Percentiles rank a stretch among this genome's conserved stretches.
Conservation (phyloP, 2,113 vertebrate genomes). For the Holacanthus passer region DNA sequence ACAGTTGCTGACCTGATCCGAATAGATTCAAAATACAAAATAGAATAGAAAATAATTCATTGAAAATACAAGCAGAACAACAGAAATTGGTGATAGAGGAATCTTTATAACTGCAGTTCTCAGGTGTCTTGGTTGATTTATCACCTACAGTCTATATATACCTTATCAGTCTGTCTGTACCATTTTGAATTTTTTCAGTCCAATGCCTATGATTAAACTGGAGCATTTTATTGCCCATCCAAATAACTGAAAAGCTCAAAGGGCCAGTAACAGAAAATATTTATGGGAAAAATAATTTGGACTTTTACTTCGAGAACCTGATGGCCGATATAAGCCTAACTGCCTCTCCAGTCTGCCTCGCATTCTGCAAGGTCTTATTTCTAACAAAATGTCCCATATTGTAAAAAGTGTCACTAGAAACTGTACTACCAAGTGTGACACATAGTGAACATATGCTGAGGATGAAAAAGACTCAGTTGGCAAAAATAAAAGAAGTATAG, state of each 20-base stretch:
- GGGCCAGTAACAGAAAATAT: background rate
- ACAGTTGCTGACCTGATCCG: background rate
- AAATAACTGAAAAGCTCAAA: background rate
- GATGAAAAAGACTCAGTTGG: background rate
- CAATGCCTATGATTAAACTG: conserved; percentile 3
- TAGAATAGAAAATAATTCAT: no score
- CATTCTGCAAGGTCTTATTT: background rate
- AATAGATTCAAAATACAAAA: background rate
- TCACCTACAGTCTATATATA: no score
- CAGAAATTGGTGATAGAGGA: no score
- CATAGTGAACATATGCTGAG: background rate
- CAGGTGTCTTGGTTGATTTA: no score
- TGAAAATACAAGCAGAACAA: no score
- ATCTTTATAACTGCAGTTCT: no score
- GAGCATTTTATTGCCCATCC: background rate
- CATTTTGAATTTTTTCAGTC: background rate
- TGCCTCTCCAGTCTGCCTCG: background rate
- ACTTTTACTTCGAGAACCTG: background rate
- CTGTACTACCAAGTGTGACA: no score
- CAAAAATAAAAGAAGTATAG: background rate
- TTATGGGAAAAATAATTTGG: no score
- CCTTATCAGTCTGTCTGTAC: background rate
- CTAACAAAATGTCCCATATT: background rate
- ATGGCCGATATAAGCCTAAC: background rate
- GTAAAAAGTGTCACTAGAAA: background rate